Evolutionary conservation across 2,113 vertebrate species (phyloP), one percentile per base, ranked within the genome.

Genomic region (Syrmaticus mikado): DNA sequence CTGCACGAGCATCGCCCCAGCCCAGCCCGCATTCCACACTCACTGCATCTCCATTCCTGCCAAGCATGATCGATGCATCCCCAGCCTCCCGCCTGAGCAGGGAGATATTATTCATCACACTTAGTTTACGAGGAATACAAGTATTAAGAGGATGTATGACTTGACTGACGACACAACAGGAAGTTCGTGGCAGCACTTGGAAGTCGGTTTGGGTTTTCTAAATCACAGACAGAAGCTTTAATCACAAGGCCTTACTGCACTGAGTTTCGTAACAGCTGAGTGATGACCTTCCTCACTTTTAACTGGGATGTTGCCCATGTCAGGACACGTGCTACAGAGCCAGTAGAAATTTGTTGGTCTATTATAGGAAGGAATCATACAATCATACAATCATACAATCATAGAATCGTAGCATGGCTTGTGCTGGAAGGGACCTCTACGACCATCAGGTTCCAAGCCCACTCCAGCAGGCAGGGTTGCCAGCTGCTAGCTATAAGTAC

Each of bases 1-100:
- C 6, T 62, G 91, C 82, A 90, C 24, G 45, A 81, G 48, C 58
- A 43, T 22, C 0, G 1, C 9, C 68, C 65, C 64, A 28, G 60
- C 71, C 70, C 50, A 36, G 38, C 30, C 81, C 1, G 2, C 0
- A 1, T 52, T 40, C 60, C 28, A 41, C 1, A 1, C 18, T 72
- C 73, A 28, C 82, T 70, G 41, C 60, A 82, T 50, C 58, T 53
- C 90, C 71, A 8, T 41, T 61, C 55, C 30, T 15, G 25, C 62
- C 50, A 48, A 55, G 16, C 12, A 1, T 27, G 61, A 79, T 3
- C 4, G 55, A 68, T 41, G 50, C n/a, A 70, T 73, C 70, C 66
- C 68, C 80, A 83, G 3, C 46, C 52, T 90, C 82, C 25, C 36
- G 12, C n/a, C 1, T 3, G 36, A 40, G 53, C 4, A 52, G 48